phyloP scores from a whole-genome alignment of 2,797 vertebrate species.

The Catamblyrhynchus diadema region DNA sequence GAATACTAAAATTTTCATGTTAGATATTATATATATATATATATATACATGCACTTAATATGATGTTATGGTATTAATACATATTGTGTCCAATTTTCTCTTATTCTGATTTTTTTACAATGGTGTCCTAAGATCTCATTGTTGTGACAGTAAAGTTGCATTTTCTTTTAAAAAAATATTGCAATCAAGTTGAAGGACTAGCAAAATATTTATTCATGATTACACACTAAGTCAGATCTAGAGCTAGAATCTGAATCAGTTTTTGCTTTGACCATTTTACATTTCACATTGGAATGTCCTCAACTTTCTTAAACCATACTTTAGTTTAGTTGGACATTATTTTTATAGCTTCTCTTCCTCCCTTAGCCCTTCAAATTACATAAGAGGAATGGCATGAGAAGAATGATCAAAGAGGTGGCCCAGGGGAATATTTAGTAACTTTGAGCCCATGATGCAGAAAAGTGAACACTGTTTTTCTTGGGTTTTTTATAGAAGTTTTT shows the following conservation, averaged over 20 bases:
- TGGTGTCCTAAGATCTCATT: accelerated
- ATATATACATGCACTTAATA: too few species aligned
- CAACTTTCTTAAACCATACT: background rate
- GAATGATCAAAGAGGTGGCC: background rate
- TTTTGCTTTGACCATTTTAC: background rate
- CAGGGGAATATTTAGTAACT: background rate
- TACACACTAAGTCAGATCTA: background rate
- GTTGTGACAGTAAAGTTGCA: background rate
- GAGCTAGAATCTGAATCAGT: background rate
- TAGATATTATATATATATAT: background rate
- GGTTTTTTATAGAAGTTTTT: background rate
- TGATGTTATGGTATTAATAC: background rate
- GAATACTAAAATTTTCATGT: background rate
- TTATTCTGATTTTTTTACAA: background rate
- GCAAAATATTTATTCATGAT: background rate
- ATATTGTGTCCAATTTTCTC: background rate
- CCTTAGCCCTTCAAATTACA: background rate
- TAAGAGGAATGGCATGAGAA: background rate
- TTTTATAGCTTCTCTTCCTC: background rate
- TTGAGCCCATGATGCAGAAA: background rate
- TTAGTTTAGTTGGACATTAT: background rate
- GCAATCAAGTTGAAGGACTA: background rate
- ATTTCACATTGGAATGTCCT: background rate
- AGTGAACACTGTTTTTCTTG: background rate
- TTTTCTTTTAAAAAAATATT: background rate